Percentiles rank a stretch among this genome's conserved stretches.
Evolutionary conservation across 1,140 invertebrate genomes (phyloP).

Genomic region (Sipha flava): DNA sequence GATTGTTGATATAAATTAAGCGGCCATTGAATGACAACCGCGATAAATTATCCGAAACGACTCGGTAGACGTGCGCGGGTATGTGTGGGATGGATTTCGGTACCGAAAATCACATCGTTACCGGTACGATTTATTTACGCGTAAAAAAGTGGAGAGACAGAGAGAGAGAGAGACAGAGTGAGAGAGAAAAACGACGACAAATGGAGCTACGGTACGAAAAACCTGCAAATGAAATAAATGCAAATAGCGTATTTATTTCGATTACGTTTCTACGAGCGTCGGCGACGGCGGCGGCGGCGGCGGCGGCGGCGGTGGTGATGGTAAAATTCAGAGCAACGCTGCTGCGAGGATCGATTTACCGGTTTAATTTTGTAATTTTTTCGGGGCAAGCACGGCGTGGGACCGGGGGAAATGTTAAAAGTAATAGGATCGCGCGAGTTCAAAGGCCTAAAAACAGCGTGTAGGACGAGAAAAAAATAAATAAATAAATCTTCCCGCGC

Average conservation of each 20-base stretch:
- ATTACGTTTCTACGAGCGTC: background rate
- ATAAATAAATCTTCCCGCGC: too few relatives aligned
- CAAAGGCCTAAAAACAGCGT: background rate
- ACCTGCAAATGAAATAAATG: background rate
- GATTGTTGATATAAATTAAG: background rate
- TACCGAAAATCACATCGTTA: background rate
- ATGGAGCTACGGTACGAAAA: too few relatives aligned
- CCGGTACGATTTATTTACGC: background rate
- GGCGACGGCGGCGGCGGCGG: background rate
- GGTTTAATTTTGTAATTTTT: slow-evolving; percentile 5
- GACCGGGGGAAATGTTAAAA: background rate
- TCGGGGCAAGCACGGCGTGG: too few relatives aligned
- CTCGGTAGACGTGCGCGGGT: background rate
- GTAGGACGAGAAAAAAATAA: too few relatives aligned
- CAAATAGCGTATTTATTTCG: background rate
- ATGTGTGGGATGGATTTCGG: background rate
- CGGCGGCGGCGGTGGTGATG: too few relatives aligned
- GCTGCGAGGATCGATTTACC: background rate
- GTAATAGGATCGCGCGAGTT: background rate
- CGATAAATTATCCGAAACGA: background rate
- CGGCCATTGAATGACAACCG: background rate
- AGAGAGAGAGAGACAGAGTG: too few relatives aligned
- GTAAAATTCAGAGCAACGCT: too few relatives aligned
- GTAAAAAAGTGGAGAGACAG: too few relatives aligned
- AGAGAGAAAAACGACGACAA: too few relatives aligned